Evolutionary conservation across 2,888 invertebrate genomes (phyloP), one percentile per base, ranked within the genome.

Genomic region (Allacma fusca): DNA sequence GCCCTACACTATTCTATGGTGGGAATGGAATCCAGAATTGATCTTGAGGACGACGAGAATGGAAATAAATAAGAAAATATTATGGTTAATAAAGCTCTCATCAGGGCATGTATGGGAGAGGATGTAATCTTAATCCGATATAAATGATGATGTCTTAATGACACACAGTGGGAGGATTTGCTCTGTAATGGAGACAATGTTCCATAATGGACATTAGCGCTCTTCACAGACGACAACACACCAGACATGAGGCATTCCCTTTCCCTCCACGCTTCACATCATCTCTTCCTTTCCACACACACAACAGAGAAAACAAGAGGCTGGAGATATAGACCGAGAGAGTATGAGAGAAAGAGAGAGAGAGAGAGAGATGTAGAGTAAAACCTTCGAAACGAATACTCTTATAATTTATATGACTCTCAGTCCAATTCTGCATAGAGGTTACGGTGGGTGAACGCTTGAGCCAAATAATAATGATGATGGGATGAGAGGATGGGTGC

Each of bases 101-200:
- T 50, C 50, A 50, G 50, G 2, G 50, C 50, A 50, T 50, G 50
- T n/a, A n/a, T 5, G 50, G 50, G 19, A 50, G 62, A 12, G 34
- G 69, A 57, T 75, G 75, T 75, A 75, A 75, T 75, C 75, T 69
- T 75, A 75, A 75, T 75, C 75, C 75, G 62, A 44, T 75, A 40
- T 69, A 75, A 75, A 75, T 75, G 75, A 75, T 75, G 75, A 75
- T 75, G 75, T 69, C 69, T 68, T 75, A 68, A 69, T 75, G 69
- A 75, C 62, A 69, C 29, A 50, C 67, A 65, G 44, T 34, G 59
- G 34, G 62, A 69, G 69, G 75, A 69, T 65, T 74, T 74, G 29
- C 62, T 73, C 73, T 21, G 21, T 73, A 62, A 62, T 74, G 67
- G 74, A 74, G 67, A 74, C 74, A 74, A 74, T 74, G 74, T 74